phyloP scores from a whole-genome alignment of 2,797 vertebrate genomes.

The Lacerta bilineata region DNA sequence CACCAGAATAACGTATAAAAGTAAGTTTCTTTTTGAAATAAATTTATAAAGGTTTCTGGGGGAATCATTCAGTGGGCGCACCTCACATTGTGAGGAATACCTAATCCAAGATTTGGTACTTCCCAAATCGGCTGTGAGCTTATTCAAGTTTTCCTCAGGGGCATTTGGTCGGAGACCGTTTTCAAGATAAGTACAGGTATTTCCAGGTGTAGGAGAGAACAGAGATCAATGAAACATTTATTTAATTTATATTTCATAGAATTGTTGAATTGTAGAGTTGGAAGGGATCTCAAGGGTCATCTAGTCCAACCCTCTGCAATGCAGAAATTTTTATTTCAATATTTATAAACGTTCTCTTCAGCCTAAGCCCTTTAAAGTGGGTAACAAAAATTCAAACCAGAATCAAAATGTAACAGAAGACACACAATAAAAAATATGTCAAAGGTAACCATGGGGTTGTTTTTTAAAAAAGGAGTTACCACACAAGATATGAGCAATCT shows the following conservation, averaged over 20 bases:
- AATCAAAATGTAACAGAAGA: not conserved
- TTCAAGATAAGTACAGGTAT: not conserved
- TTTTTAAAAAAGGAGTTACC: not conserved
- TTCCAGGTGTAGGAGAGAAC: not conserved
- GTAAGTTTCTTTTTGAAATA: slow-evolving; percentile 84
- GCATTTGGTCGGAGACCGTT: not conserved
- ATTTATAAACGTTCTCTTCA: too few relatives aligned
- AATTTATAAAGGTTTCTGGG: slow-evolving; percentile 36
- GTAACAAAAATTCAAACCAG: not conserved
- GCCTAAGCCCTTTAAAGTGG: not conserved
- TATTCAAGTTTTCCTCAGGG: not conserved
- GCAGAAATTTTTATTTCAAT: too few relatives aligned
- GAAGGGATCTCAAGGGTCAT: too few relatives aligned
- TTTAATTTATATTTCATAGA: not conserved
- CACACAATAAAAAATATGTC: not conserved
- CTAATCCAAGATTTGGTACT: not conserved
- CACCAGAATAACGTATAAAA: slow-evolving; percentile 99
- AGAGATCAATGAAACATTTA: not conserved
- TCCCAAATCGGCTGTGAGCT: not conserved
- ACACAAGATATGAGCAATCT: not conserved
- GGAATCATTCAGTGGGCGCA: slow-evolving; percentile 11
- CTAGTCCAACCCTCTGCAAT: too few relatives aligned
- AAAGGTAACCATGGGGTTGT: not conserved
- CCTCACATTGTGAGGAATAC: slow-evolving; percentile 30
- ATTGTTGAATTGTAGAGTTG: too few relatives aligned